Base-by-base conservation (phyloP, 2,797 vertebrate genomes). In the Salmo trutta region DNA sequence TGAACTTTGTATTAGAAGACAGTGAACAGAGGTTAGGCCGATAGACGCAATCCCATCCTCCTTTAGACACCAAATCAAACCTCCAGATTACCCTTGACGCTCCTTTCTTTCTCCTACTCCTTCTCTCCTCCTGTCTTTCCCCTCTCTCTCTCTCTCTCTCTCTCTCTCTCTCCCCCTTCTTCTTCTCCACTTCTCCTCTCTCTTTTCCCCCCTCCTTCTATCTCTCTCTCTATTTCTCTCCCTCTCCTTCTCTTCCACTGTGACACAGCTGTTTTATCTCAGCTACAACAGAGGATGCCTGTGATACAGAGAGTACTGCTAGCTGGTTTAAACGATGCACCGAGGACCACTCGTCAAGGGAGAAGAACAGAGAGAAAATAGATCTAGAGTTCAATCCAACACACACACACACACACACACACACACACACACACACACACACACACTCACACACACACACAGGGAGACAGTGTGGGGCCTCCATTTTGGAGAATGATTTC, bases 401-500 rank as follows among this genome's bases (percentile, higher is more conserved):
- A 52, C 41, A 71, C 69, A 47, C 31, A 69, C 17, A 6, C 33
- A 36, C 33, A 31, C 33, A 1, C 27, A 19, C 33, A 8, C 67
- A 17, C 29, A 36, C 67, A 36, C 67, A 19, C 33, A 51, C 33
- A 51, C 41, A 6, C 41, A 21, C n/a, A 27, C 54, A 64, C 31
- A 74, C 12, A 64, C 66, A 36, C 67, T 41, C 67, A 69, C 31
- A 19, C 67, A 47, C 21, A 29, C 31, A 14, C 24, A 65, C 52
- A 59, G 3, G 69, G 72, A 56, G 84, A 81, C 75, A 51, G 72
- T 27, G 59, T 64, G 72, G 79, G 84, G 82, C 62, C 74, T 77
- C 82, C 73, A 78, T 71, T 87, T 88, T 87, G 84, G 87, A 81
- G 89, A 90, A 88, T 83, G 82, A 89, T 83, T 91, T 92, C 82